Evolutionary conservation across 1,140 invertebrate species (phyloP).

Genomic region (Pissodes strobi): DNA sequence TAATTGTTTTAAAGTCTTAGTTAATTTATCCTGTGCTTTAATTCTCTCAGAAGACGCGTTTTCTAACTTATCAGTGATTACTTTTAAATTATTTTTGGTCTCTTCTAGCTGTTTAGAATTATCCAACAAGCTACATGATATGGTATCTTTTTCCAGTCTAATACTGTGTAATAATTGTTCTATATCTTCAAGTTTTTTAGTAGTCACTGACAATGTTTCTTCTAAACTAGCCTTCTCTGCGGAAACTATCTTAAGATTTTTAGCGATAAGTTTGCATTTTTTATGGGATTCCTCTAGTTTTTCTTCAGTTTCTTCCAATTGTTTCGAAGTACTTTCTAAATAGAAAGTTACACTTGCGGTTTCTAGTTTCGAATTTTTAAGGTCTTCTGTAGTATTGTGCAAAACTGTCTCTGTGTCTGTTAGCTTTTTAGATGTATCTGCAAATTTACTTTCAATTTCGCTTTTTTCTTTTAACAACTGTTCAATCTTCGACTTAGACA

Average conservation of each 20-base stretch:
- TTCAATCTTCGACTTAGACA: no score
- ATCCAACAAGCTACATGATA: no score
- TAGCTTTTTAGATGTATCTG: no score
- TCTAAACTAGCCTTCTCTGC: slow-evolving; percentile 6
- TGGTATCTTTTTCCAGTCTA: no score
- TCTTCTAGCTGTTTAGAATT: neutral
- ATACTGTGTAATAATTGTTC: no score
- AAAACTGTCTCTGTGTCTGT: slow-evolving; percentile 12
- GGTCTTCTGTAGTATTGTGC: neutral
- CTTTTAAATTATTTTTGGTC: neutral
- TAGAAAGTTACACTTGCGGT: neutral
- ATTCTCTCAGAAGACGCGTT: neutral
- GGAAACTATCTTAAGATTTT: neutral
- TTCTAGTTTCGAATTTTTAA: neutral
- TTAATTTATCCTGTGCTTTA: neutral
- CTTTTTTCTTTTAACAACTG: neutral
- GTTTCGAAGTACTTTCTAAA: neutral
- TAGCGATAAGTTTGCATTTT: neutral
- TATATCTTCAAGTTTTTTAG: neutral
- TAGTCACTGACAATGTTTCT: no score
- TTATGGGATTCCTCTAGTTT: neutral
- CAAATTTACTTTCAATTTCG: neutral
- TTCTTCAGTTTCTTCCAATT: slow-evolving; percentile 1
- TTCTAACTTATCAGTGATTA: neutral
- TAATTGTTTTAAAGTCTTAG: neutral